A percentile compares a stretch with the other conserved stretches of the same genome.
phyloP scores from a whole-genome alignment of 2,888 invertebrate species.

The Atethmia centrago region DNA sequence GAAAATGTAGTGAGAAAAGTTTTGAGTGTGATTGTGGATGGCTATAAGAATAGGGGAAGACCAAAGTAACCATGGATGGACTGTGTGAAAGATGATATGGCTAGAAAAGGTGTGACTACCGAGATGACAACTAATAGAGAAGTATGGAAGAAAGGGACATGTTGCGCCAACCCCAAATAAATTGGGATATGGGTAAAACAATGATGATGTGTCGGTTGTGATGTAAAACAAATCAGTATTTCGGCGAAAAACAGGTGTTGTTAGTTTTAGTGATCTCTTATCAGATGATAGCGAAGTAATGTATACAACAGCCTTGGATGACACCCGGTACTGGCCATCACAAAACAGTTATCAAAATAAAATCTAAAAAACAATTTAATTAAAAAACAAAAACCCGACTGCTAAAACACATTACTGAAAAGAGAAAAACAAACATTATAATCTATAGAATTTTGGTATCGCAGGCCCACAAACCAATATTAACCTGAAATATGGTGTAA shows the following conservation, averaged over 20 bases:
- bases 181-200: background rate
- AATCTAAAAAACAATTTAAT: no score
- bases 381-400: no score
- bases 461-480: no score
- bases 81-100: background rate
- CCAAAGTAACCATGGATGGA: no score
- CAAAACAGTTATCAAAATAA: conserved; percentile 1
- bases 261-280: conserved; percentile 45
- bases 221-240: conserved; percentile 33
- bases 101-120: background rate
- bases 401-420: no score
- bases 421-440: no score
- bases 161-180: background rate
- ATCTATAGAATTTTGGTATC: no score
- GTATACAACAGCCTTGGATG: conserved; percentile 36
- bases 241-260: conserved; percentile 43
- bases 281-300: conserved; percentile 46
- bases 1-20: no score
- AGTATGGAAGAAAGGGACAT: background rate
- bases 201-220: background rate
- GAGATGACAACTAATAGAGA: background rate
- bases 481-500: no score
- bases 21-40: no score
- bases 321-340: conserved; percentile 28
- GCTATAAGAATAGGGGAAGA: no score